Conservation (phyloP, 2,113 vertebrate genomes). For the Crotophaga sulcirostris region DNA sequence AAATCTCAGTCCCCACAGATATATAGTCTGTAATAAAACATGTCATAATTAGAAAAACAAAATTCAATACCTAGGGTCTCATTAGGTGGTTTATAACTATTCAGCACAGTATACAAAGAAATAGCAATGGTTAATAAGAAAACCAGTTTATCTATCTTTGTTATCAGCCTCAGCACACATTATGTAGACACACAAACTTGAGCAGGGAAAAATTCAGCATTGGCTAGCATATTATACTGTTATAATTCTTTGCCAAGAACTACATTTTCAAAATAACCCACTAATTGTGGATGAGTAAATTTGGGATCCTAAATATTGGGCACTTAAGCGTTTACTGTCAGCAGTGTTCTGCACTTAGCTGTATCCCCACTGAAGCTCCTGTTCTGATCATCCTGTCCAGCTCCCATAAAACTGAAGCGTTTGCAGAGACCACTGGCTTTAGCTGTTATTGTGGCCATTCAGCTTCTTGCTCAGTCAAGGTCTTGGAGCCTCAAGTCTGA, state of each 20-base stretch:
- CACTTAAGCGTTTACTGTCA: neutral
- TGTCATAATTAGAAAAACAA: neutral
- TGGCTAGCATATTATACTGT: neutral
- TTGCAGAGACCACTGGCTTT: neutral
- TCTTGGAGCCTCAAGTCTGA: neutral
- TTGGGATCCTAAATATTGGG: neutral
- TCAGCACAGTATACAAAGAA: neutral
- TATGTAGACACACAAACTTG: neutral
- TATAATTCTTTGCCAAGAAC: neutral
- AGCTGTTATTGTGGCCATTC: neutral
- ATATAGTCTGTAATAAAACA: neutral
- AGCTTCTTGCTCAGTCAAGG: neutral
- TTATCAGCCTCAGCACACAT: neutral
- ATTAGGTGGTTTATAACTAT: neutral
- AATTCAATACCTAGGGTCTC: neutral
- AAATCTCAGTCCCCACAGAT: neutral
- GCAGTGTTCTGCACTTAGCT: neutral
- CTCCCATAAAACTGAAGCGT: neutral
- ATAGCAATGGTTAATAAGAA: neutral
- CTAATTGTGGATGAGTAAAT: neutral
- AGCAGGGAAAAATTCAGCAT: neutral
- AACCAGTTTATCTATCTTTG: neutral
- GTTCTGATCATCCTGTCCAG: neutral
- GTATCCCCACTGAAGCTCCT: neutral
- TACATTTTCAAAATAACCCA: neutral